phyloP scores from a whole-genome alignment of 2,113 vertebrate genomes.

The Psophia crepitans region DNA sequence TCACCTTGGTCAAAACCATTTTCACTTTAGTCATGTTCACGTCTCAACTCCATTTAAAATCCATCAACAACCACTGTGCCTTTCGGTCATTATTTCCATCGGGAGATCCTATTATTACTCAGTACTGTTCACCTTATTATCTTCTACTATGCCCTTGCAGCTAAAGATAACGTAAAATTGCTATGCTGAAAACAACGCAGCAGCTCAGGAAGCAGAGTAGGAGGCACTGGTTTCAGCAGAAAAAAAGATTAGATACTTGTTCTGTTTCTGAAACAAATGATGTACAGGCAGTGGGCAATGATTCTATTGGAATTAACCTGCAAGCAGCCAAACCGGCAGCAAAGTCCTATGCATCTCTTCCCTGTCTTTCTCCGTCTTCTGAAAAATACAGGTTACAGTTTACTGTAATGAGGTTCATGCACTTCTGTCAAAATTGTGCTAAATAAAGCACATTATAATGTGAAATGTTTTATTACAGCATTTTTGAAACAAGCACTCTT shows the following conservation, averaged over 20 bases:
- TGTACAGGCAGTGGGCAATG: neutral
- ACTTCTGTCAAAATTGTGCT: neutral
- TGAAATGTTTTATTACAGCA: neutral
- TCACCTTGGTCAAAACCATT: neutral
- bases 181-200: neutral
- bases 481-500: neutral
- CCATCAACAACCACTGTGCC: neutral
- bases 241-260: neutral
- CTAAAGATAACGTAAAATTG: neutral
- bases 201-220: neutral
- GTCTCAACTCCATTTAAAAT: neutral
- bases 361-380: neutral
- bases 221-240: neutral
- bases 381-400: neutral
- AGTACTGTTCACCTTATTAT: neutral
- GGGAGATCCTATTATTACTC: neutral
- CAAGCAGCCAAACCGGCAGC: neutral
- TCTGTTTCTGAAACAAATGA: neutral
- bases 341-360: neutral
- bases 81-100: neutral
- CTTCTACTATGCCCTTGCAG: neutral
- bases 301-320: neutral
- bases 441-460: neutral
- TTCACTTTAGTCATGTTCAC: neutral
- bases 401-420: neutral